phyloP scores from a whole-genome alignment of 37 sponge, comb jelly and placozoan genomes.

The Diacarnus erythraeanus region DNA sequence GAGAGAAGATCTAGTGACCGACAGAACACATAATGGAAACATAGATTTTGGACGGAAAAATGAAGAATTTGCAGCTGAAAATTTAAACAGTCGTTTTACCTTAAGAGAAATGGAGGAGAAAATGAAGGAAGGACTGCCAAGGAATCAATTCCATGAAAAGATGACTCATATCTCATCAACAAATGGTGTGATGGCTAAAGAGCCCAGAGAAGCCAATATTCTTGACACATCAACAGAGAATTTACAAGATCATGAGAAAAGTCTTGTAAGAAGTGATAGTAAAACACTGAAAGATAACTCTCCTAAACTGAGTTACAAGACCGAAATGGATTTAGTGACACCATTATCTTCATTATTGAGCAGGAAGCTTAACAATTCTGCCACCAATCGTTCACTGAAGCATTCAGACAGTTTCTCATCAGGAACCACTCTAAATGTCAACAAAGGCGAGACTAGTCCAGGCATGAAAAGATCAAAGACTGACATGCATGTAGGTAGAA shows the following conservation, averaged over 20 bases:
- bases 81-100: neutral
- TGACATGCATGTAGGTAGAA: neutral
- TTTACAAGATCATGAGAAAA: neutral
- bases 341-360: neutral
- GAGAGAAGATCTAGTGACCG: neutral
- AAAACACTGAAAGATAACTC: neutral
- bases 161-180: neutral
- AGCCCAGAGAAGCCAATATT: neutral
- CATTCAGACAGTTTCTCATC: no score
- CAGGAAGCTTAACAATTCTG: neutral
- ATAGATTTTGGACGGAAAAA: neutral
- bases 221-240: neutral
- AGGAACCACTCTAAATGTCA: neutral
- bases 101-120: neutral
- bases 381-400: neutral
- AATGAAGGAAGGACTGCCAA: neutral
- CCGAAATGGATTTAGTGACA: slow-evolving; percentile 11
- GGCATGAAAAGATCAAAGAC: neutral
- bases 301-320: neutral
- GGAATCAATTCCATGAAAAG: neutral
- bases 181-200: neutral
- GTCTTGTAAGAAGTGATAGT: neutral
- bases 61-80: neutral
- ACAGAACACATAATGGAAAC: neutral
- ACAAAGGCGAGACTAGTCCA: neutral